Conservation (phyloP, 1,140 invertebrate genomes). For the Cydia fagiglandana region DNA sequence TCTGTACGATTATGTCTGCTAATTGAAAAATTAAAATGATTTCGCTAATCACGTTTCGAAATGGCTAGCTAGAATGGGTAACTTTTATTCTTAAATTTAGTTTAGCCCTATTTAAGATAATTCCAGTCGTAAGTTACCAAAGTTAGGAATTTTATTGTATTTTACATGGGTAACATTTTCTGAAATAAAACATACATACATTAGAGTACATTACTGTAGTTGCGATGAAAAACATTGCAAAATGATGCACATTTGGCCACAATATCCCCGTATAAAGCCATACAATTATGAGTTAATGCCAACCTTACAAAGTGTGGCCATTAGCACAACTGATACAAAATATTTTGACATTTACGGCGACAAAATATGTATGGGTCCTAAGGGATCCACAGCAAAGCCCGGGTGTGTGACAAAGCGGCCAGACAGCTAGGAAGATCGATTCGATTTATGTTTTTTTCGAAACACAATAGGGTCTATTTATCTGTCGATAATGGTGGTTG, state of each 20-base stretch:
- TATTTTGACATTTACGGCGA: constrained; percentile 72
- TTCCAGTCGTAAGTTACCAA: no score
- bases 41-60: constrained; percentile 44
- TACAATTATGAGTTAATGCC: constrained; percentile 71
- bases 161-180: no score
- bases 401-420: constrained; percentile 53
- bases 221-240: constrained; percentile 37
- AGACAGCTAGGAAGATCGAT: constrained; percentile 69
- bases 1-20: constrained; percentile 51
- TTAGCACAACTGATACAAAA: constrained; percentile 74
- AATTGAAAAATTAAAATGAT: constrained; percentile 44
- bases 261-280: constrained; percentile 57
- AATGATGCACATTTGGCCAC: constrained; percentile 62
- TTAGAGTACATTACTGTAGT: not conserved
- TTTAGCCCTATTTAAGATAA: no score
- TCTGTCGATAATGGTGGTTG: constrained; percentile 70
- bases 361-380: constrained; percentile 69
- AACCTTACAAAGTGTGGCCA: constrained; percentile 62
- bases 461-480: constrained; percentile 70
- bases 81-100: no score
- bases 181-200: not conserved
- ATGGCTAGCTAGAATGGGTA: no score
- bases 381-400: constrained; percentile 54
- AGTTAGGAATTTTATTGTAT: no score
- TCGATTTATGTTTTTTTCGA: constrained; percentile 74